Conservation (phyloP, 2,888 invertebrate genomes). For the Dolichopus griseipennis region DNA sequence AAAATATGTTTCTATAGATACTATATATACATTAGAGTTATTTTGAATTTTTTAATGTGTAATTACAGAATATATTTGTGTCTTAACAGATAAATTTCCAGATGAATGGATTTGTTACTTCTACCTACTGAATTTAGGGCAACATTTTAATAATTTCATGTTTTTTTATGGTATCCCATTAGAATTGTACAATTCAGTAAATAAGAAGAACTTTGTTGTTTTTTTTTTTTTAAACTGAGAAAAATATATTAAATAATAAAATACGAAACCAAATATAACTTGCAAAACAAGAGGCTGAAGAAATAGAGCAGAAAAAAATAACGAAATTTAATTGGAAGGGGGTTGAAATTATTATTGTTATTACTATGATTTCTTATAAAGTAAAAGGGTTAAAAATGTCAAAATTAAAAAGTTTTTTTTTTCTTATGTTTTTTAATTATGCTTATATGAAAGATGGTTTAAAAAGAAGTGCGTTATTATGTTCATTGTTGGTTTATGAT, state of each 20-base stretch:
- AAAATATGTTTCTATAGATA: too few species aligned
- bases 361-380: neutral
- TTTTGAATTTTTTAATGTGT: neutral
- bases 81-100: neutral
- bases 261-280: too few species aligned
- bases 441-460: too few species aligned
- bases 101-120: neutral
- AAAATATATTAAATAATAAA: too few species aligned
- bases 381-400: neutral
- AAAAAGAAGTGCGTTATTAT: too few species aligned
- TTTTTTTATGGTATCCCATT: neutral
- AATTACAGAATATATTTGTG: neutral
- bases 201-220: too few species aligned
- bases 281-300: too few species aligned
- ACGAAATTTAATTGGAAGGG: neutral
- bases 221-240: too few species aligned
- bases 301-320: too few species aligned
- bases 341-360: neutral
- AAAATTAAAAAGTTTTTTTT: constrained; percentile 1
- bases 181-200: neutral
- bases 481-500: too few species aligned
- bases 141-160: neutral
- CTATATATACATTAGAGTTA: too few species aligned
- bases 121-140: neutral
- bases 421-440: neutral